Base-by-base conservation (phyloP, 2,888 invertebrate species). In the Phlogophora meticulosa region DNA sequence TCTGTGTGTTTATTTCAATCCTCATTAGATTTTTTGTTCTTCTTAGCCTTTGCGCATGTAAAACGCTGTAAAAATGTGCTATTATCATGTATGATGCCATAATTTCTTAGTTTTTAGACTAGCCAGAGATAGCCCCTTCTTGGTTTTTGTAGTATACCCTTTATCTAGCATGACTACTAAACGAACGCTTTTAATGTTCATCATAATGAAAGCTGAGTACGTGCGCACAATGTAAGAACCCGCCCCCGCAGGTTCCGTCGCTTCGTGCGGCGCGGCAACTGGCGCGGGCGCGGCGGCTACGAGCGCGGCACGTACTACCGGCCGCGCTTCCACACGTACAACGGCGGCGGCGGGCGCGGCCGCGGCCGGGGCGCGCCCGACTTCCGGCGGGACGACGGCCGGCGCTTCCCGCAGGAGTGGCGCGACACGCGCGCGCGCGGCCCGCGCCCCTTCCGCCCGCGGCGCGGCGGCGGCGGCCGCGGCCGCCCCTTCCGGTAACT, bases 301-400 rank as follows among this genome's bases (percentile, higher is more conserved):
- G 97, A 97, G 87, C 96, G 97, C 62, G 97, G 97, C 75, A 97
- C 97, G 0, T 98, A 98, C 91, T 98, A 98, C 93, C 97, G 97
- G 82, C 98, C 98, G 1, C 96, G 98, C 74, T 97, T 97, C 96
- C 97, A 97, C 88, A 96, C 96, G 22, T 97, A 96, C 91, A 96
- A 96, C 88, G 96, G 96, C 43, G 96, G 97, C 58, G 96, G 96
- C 3, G 93, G 95, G 2, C 90, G 96, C n/a, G 96, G 96, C 76
- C 86, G 95, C 85, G 87, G 96, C 81, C 85, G 93, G 70, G 92
- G 94, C 40, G 91, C 94, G 24, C 89, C 87, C 0, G 95, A 95
- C 90, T 95, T 95, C 90, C 81, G 95, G 0, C 78, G 92, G 3
- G 89, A 93, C 82, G 93, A 93, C 82, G 86, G 87, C n/a, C 82